Conservation (phyloP, 2,113 vertebrate species). For the Rhineura floridana region DNA sequence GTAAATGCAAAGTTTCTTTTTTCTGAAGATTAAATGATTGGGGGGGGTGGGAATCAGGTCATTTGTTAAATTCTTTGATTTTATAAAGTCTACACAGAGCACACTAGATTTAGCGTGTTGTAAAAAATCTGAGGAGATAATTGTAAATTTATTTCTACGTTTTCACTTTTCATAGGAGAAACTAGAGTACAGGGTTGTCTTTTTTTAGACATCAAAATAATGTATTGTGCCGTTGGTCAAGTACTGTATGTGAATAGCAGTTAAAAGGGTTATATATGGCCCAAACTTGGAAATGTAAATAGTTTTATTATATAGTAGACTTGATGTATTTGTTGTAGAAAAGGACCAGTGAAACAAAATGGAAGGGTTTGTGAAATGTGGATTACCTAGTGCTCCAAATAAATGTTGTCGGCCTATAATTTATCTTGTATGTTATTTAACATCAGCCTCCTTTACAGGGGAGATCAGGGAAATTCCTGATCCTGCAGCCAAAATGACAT, state of each 20-base stretch:
- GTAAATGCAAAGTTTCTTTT: constrained; percentile 62
- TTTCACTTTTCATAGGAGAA: constrained; percentile 77
- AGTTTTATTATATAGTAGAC: constrained; percentile 84
- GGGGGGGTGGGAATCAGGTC: constrained; percentile 57
- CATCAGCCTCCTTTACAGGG: constrained; percentile 43
- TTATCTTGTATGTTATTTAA: constrained; percentile 62
- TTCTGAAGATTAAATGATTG: constrained; percentile 63
- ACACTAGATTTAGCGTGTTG: constrained; percentile 66
- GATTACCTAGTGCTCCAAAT: constrained; percentile 80
- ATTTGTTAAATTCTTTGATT: constrained; percentile 63
- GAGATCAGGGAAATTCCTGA: not conserved
- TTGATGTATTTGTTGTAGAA: constrained; percentile 86
- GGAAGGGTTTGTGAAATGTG: constrained; percentile 82
- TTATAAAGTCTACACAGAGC: constrained; percentile 71
- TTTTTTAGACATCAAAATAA: constrained; percentile 79
- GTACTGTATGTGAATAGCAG: constrained; percentile 85
- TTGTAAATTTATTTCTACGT: constrained; percentile 67
- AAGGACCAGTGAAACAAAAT: constrained; percentile 81
- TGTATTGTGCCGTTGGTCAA: constrained; percentile 80
- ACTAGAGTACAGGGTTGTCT: constrained; percentile 80
- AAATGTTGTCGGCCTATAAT: constrained; percentile 80
- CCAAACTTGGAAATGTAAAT: constrained; percentile 80
- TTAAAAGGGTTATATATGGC: constrained; percentile 71
- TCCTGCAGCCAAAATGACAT: not conserved
- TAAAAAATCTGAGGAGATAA: constrained; percentile 62